Base-by-base conservation (phyloP, 2,888 invertebrate genomes). In the Pristionchus mayeri region DNA sequence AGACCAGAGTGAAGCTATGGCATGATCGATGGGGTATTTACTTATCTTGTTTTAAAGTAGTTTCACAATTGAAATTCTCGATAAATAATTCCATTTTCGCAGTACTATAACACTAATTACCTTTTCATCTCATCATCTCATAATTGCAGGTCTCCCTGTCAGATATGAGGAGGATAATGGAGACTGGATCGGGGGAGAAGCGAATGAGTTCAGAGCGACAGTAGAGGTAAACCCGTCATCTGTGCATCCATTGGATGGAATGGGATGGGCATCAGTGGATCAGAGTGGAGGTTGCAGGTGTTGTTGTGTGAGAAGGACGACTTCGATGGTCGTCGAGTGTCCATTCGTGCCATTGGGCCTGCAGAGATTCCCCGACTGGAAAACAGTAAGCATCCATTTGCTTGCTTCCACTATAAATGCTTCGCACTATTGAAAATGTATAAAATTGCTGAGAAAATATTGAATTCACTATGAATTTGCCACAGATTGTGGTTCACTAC, bases 171-270 rank as follows among this genome's bases (percentile, higher is more conserved):
- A 67, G 7, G 37, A 4, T 4, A 4, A 11, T 3, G 7, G 21
- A 2, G 37, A 40, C 2, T 67, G 67, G 67, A 18, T 67, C 0
- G 11, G 37, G 11, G n/a, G 67, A 18, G 67, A 67, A n/a, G 6
- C 18, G 6, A 16, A 37, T 21, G 21, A 67, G 4, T 67, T 67
- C 67, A 9, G 67, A 40, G 67, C 27, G 30, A 16, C 37, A 0
- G 67, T 67, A 18, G 37, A 37, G 67, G 67, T 67, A 40, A n/a
- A n/a, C n/a, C n/a, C n/a, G n/a, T n/a, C n/a, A n/a, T n/a, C 67
- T 34, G 40, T 37, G 11, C 18, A 7, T 18, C 7, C 21, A 3
- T 34, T 30, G 3, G 27, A 27, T 4, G 6, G 24, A 18, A 24
- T 3, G 60, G 24, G 27, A 3, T 30, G 63, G 11, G 30, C 34